Evolutionary conservation across 1,140 invertebrate species (phyloP).

Genomic region (Babylonia areolata): DNA sequence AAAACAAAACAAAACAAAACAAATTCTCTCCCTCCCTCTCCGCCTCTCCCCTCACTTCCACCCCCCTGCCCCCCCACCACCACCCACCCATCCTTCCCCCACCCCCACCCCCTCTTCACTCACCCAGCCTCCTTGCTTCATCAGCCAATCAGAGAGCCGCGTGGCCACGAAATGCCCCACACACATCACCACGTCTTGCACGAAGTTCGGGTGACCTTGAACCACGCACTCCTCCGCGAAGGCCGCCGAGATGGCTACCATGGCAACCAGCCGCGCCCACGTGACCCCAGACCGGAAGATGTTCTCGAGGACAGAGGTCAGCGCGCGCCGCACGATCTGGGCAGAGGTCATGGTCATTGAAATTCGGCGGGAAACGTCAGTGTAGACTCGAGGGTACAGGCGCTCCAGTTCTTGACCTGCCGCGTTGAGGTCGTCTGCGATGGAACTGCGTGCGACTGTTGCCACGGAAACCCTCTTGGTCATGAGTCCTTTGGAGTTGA

Average conservation of each 20-base stretch:
- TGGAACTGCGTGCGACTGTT: neutral
- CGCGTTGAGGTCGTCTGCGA: neutral
- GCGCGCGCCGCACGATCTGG: conserved; percentile 36
- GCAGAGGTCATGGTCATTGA: conserved; percentile 42
- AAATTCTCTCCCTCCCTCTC: neutral
- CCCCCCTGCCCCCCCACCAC: too few relatives aligned
- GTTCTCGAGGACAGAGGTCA: conserved; percentile 35
- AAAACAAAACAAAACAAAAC: too few relatives aligned
- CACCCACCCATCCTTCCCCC: neutral
- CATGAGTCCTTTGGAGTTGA: neutral
- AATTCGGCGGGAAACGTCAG: conserved; percentile 40
- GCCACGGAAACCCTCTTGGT: neutral
- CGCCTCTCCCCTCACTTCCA: neutral
- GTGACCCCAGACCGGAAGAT: conserved; percentile 35
- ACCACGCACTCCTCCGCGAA: conserved; percentile 55
- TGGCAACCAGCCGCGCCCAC: conserved; percentile 52
- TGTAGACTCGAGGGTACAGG: conserved; percentile 36
- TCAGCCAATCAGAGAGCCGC: conserved; percentile 38
- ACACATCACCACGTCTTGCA: conserved; percentile 44
- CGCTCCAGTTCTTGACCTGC: conserved; percentile 37
- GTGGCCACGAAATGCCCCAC: conserved; percentile 43
- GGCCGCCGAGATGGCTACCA: conserved; percentile 48
- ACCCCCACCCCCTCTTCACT: too few relatives aligned
- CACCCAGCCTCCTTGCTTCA: conserved; percentile 44
- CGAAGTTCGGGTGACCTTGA: conserved; percentile 51